These are phyloP conservation scores for Monopterus albus DNA, from an alignment of 2,113 vertebrate genomes.

Conservation along the genomic window DNA sequence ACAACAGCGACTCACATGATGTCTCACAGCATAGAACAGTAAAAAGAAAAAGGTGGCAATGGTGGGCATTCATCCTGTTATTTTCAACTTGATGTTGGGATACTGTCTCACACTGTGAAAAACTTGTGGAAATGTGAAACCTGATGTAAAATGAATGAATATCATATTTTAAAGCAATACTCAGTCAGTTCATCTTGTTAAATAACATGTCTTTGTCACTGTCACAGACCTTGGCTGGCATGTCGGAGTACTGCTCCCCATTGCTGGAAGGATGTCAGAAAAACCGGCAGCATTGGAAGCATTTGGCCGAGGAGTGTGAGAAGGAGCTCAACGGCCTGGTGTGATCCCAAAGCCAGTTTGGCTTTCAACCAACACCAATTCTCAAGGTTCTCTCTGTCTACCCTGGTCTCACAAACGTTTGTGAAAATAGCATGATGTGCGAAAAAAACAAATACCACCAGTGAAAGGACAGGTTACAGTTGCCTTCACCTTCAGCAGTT, in stretches of 20 bases:
- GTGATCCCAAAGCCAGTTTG: conserved; percentile 53
- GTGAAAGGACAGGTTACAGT: not conserved
- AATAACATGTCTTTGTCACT: conserved; percentile 10
- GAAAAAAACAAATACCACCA: not conserved
- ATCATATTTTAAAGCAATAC: not conserved
- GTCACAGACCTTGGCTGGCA: conserved; percentile 86
- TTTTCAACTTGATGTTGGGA: conserved; percentile 2
- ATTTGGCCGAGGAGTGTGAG: conserved; percentile 90
- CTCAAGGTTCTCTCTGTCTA: not conserved
- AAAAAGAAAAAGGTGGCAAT: no score
- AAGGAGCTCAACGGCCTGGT: conserved; percentile 84
- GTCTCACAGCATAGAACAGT: no score
- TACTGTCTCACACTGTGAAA: not conserved
- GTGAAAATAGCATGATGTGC: conserved; percentile 20
- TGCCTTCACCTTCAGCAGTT: not conserved
- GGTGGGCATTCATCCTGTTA: not conserved
- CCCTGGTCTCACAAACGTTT: conserved; percentile 35
- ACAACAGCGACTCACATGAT: no score
- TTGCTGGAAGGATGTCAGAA: conserved; percentile 93
- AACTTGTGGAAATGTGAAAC: not conserved
- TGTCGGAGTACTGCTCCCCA: conserved; percentile 91
- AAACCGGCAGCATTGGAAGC: conserved; percentile 94
- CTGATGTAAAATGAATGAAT: not conserved
- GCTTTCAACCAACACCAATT: conserved; percentile 13
- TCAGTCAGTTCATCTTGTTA: not conserved